Percentiles rank a stretch among this genome's conserved stretches.
Conservation (phyloP, 1,140 invertebrate species). For the Lordiphosa collinella region DNA sequence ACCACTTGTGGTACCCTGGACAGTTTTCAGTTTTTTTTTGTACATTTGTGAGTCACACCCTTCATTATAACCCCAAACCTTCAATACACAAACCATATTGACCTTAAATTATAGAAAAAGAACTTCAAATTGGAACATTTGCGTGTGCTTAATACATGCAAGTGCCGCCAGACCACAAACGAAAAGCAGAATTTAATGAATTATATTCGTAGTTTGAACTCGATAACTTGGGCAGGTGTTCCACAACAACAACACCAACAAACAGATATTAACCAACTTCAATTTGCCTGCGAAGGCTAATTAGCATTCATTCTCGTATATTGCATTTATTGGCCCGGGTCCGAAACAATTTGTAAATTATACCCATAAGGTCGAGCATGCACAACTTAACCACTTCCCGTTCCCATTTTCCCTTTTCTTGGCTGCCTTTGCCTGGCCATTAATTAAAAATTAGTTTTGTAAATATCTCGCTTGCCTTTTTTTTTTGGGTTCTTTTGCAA, state of each 20-base stretch:
- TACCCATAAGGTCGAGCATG: constrained; percentile 66
- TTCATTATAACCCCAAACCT: too few relatives aligned
- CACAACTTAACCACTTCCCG: constrained; percentile 47
- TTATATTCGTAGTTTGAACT: constrained; percentile 33
- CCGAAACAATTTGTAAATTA: constrained; percentile 67
- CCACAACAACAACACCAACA: constrained; percentile 17
- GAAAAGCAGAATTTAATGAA: too few relatives aligned
- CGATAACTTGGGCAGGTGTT: constrained; percentile 50
- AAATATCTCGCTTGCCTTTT: constrained; percentile 62
- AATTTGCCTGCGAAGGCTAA: constrained; percentile 50
- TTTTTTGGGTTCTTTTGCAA: constrained; percentile 25
- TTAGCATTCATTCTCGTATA: constrained; percentile 48
- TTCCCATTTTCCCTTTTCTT: constrained; percentile 17
- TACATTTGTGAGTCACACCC: too few relatives aligned
- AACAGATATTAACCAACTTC: constrained; percentile 53
- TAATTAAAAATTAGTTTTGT: constrained; percentile 73
- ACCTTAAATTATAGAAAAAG: too few relatives aligned
- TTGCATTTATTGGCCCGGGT: constrained; percentile 26
- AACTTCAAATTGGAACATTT: too few relatives aligned
- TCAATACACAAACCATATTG: too few relatives aligned
- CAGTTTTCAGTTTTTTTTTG: too few relatives aligned
- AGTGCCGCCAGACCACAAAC: too few relatives aligned
- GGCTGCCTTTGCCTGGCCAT: constrained; percentile 24
- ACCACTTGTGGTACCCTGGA: too few relatives aligned
- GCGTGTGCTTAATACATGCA: too few relatives aligned